Conservation (phyloP, 1,140 invertebrate genomes). For the Pomacea maculata region DNA sequence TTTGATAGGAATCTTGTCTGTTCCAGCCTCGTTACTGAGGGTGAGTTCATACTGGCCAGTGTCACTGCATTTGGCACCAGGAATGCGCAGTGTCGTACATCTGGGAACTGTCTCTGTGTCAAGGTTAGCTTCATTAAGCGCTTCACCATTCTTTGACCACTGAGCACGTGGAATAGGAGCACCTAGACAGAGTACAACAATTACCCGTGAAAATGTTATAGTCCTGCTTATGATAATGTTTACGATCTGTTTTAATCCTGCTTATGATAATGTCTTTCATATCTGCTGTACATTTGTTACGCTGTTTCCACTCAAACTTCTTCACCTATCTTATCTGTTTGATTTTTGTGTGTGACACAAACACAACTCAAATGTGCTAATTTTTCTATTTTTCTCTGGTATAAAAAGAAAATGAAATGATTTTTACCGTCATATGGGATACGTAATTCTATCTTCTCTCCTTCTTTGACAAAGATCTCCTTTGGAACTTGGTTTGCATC, state of each 20-base stretch:
- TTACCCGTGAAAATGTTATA: neutral
- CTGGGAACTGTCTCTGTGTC: constrained; percentile 52
- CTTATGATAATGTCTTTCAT: too few species aligned
- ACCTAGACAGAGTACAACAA: constrained; percentile 38
- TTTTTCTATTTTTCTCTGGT: too few species aligned
- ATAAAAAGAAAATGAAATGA: neutral
- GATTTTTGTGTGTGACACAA: too few species aligned
- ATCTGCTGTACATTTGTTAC: too few species aligned
- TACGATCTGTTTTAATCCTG: neutral
- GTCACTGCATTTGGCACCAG: constrained; percentile 84
- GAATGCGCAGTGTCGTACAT: constrained; percentile 48
- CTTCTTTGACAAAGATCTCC: constrained; percentile 62
- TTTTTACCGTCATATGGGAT: constrained; percentile 90
- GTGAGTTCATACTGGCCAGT: constrained; percentile 90
- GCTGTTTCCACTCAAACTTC: too few species aligned
- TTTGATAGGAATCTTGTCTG: constrained; percentile 89
- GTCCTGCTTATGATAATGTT: neutral
- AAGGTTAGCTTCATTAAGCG: constrained; percentile 56
- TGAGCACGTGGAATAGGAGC: constrained; percentile 59
- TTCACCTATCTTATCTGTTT: too few species aligned
- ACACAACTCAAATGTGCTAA: too few species aligned
- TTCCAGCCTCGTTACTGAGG: constrained; percentile 89
- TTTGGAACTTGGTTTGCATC: constrained; percentile 62
- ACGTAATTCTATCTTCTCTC: constrained; percentile 68
- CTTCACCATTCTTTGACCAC: constrained; percentile 68